Conservation (phyloP, 2,113 vertebrate genomes). For the Clarias macrocephalus region DNA sequence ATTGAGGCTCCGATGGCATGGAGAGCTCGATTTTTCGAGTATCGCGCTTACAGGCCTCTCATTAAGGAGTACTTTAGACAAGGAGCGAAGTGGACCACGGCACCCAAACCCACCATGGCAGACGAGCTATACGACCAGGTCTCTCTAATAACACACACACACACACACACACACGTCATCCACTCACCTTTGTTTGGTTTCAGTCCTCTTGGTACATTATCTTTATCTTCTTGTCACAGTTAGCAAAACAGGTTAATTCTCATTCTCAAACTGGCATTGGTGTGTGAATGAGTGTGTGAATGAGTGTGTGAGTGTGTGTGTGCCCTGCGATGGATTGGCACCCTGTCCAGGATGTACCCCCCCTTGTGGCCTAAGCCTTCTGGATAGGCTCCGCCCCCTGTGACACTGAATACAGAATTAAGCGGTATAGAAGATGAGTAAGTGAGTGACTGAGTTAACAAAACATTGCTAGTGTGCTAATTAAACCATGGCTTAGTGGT, state of each 20-base stretch:
- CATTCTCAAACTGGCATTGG: no score
- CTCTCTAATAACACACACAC: not conserved
- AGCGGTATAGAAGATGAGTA: no score
- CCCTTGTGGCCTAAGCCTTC: no score
- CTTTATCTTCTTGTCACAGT: not conserved
- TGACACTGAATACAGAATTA: no score
- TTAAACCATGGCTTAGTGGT: no score
- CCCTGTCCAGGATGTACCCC: no score
- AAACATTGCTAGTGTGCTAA: no score
- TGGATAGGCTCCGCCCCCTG: no score
- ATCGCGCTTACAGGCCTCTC: conserved; percentile 89
- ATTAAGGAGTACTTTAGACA: conserved; percentile 95
- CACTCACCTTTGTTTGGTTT: not conserved
- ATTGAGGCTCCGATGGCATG: conserved; percentile 99
- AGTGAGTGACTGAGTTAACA: not conserved
- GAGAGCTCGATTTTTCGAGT: conserved; percentile 97
- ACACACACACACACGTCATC: not conserved
- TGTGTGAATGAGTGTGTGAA: no score
- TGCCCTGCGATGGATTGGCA: no score
- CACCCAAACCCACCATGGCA: conserved; percentile 96
- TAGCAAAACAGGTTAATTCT: not conserved
- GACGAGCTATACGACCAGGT: conserved; percentile 95
- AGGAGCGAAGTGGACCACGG: conserved; percentile 97
- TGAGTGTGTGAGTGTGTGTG: no score
- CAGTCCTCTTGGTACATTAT: not conserved